A percentile compares a stretch with the other conserved stretches of the same genome.
phyloP scores from a whole-genome alignment of 1,140 invertebrate species.

The Platyscapa corneri region DNA sequence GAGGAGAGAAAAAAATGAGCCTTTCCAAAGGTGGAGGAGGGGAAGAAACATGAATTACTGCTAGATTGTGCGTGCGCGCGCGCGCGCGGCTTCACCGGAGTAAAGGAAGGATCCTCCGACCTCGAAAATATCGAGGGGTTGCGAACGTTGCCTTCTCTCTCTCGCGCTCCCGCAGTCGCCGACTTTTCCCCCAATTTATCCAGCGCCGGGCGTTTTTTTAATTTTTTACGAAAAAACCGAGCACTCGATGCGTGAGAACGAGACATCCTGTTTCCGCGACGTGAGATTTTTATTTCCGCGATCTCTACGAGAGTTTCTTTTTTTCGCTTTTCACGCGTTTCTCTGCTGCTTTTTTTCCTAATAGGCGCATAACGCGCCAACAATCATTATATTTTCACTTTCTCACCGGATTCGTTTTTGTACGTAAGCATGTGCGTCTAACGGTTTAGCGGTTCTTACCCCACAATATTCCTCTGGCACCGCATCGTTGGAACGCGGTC shows the following conservation, averaged over 20 bases:
- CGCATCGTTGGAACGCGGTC: not conserved
- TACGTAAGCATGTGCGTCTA: not conserved
- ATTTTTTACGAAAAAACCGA: constrained; percentile 50
- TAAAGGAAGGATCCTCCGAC: constrained; percentile 53
- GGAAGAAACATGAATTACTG: constrained; percentile 62
- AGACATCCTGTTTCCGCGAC: constrained; percentile 47
- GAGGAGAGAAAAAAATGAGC: constrained; percentile 35
- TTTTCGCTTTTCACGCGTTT: constrained; percentile 30
- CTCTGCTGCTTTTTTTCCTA: constrained; percentile 30
- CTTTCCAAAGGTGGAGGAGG: not conserved
- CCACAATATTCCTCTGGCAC: not conserved
- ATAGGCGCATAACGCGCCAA: constrained; percentile 39
- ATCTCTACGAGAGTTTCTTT: constrained; percentile 18
- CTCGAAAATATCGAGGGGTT: constrained; percentile 39
- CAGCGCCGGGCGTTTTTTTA: constrained; percentile 6
- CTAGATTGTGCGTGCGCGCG: constrained; percentile 43
- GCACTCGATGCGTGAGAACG: constrained; percentile 57
- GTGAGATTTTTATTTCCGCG: constrained; percentile 51
- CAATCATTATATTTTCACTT: not conserved
- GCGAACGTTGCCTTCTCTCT: not conserved
- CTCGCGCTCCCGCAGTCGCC: constrained; percentile 17
- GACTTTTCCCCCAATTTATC: constrained; percentile 53
- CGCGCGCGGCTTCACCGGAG: constrained; percentile 8
- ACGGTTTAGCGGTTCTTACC: not conserved
- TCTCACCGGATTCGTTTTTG: constrained; percentile 9